phyloP scores from a whole-genome alignment of 2,888 invertebrate genomes.

The Coelinius sp. region DNA sequence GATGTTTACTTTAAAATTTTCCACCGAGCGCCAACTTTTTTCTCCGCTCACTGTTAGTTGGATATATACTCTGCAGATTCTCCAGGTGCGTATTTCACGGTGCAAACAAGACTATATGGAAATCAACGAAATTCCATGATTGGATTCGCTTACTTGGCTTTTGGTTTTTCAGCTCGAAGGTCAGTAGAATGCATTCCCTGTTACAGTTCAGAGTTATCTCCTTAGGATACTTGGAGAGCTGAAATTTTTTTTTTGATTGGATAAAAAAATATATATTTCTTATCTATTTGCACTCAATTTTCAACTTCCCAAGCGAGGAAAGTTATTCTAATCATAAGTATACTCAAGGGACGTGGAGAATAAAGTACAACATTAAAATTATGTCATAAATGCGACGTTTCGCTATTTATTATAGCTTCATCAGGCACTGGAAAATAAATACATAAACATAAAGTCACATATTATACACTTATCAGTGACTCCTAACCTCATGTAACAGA shows the following conservation, averaged over 20 bases:
- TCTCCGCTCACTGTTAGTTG: conserved; percentile 29
- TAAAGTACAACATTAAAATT: too few relatives aligned
- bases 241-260: not conserved
- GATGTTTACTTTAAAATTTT: conserved; percentile 55
- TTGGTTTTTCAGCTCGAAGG: not conserved
- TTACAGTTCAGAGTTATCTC: not conserved
- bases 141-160: not conserved
- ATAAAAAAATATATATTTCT: too few relatives aligned
- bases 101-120: conserved; percentile 19
- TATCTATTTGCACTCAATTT: too few relatives aligned
- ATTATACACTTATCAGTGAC: too few relatives aligned
- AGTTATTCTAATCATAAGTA: too few relatives aligned
- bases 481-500: too few relatives aligned
- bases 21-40: conserved; percentile 46
- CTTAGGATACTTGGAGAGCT: not conserved
- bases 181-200: not conserved
- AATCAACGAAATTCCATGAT: conserved; percentile 10
- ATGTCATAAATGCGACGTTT: too few relatives aligned
- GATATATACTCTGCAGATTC: conserved; percentile 4
- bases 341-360: too few relatives aligned
- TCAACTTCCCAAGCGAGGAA: too few relatives aligned
- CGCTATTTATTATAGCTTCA: too few relatives aligned
- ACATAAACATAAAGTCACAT: too few relatives aligned
- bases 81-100: conserved; percentile 13
- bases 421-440: too few relatives aligned